Conservation (phyloP, 2,888 invertebrate species). For the Odontocolon sp. region DNA sequence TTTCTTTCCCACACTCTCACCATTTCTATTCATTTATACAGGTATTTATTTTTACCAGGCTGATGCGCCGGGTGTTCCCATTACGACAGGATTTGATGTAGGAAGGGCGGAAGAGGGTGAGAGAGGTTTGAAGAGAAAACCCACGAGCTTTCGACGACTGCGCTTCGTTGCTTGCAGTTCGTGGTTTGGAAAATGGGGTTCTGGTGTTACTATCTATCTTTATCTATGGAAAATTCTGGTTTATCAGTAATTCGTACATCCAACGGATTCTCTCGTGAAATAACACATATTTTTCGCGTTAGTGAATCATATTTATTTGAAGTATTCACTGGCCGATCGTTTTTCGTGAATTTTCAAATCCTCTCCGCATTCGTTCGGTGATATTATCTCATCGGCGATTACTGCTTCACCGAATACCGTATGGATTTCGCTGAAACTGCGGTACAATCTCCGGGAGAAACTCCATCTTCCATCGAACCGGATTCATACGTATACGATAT, state of each 20-base stretch:
- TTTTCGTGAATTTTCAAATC: too few relatives aligned
- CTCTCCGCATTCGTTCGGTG: too few relatives aligned
- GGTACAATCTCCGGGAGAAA: too few relatives aligned
- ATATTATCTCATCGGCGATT: constrained; percentile 3
- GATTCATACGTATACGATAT: constrained; percentile 10
- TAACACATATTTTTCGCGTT: constrained; percentile 17
- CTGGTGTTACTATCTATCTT: not conserved
- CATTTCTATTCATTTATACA: constrained; percentile 28
- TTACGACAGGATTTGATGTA: not conserved
- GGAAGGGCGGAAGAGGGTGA: not conserved
- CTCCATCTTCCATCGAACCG: constrained; percentile 8
- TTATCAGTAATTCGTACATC: constrained; percentile 44
- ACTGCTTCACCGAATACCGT: not conserved
- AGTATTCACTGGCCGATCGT: too few relatives aligned
- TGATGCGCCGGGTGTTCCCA: constrained; percentile 32
- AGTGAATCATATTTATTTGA: too few relatives aligned
- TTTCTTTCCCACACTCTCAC: not conserved
- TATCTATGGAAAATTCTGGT: constrained; percentile 11
- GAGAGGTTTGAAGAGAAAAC: not conserved
- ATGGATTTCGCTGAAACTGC: too few relatives aligned
- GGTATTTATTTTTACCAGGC: constrained; percentile 49
- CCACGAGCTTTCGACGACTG: not conserved
- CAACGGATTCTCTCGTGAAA: constrained; percentile 6
- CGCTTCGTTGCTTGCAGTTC: constrained; percentile 26
- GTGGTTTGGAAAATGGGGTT: constrained; percentile 32